Conservation (phyloP, 2,113 vertebrate genomes). For the Corvus moneduloides region DNA sequence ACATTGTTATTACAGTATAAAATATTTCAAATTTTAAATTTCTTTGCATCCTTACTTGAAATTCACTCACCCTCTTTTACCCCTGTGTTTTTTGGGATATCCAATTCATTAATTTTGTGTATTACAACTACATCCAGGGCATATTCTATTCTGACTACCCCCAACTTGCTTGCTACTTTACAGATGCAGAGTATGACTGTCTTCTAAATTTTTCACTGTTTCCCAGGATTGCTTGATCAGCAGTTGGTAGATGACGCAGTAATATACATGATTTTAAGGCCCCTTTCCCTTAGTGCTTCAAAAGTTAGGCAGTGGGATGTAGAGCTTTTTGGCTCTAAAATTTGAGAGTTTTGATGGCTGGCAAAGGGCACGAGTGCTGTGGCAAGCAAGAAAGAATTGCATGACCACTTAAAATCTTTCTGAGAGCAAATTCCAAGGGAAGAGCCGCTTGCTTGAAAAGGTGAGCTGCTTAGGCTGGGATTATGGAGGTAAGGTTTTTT, state of each 20-base stretch:
- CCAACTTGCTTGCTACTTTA: neutral
- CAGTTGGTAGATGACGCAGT: neutral
- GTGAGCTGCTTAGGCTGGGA: neutral
- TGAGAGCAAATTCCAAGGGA: neutral
- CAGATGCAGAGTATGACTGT: neutral
- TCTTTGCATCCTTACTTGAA: neutral
- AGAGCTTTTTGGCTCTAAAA: neutral
- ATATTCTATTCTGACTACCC: neutral
- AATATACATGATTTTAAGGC: neutral
- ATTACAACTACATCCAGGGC: neutral
- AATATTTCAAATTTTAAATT: neutral
- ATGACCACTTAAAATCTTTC: neutral
- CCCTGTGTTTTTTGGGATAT: neutral
- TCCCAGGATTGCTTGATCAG: neutral
- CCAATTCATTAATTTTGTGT: neutral
- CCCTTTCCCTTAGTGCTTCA: neutral
- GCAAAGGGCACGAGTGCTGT: neutral
- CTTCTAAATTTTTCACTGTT: neutral
- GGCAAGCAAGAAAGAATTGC: neutral
- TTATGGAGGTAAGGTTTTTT: neutral
- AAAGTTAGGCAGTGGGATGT: neutral
- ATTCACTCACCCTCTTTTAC: neutral
- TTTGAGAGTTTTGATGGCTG: neutral
- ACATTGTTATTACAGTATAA: neutral
- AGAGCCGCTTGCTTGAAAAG: neutral